Evolutionary conservation across 64 coral and sea anemone genomes (phyloP).

Genomic region (Orbicella faveolata): DNA sequence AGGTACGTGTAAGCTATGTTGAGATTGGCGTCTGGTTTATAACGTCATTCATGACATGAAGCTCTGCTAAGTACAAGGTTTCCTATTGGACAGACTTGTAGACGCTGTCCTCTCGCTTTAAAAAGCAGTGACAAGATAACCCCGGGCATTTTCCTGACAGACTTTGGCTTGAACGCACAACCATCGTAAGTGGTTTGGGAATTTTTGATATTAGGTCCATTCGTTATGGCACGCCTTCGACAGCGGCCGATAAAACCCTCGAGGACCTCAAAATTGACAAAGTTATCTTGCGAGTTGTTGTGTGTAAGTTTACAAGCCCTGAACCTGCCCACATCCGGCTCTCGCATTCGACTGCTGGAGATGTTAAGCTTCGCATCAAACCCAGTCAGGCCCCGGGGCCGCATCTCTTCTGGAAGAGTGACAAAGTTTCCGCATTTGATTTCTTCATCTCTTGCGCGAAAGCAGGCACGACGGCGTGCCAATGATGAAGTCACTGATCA

Average conservation of each 20-base stretch:
- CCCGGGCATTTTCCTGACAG: too few relatives aligned
- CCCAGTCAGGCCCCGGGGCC: neutral
- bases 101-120: neutral
- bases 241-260: neutral
- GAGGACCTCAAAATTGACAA: neutral
- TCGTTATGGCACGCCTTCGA: neutral
- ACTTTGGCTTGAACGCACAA: too few relatives aligned
- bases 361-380: neutral
- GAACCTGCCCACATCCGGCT: neutral
- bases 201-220: neutral
- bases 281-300: neutral
- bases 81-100: neutral
- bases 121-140: too few relatives aligned
- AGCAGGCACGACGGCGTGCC: neutral
- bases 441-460: neutral
- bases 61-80: neutral
- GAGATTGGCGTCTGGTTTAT: neutral
- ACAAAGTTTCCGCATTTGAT: neutral
- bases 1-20: too few relatives aligned
- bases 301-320: neutral
- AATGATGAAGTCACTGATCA: neutral
- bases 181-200: neutral
- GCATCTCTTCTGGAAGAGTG: neutral
- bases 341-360: neutral
- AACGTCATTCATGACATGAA: neutral